These are phyloP conservation scores for Isoperla grammatica DNA, from an alignment of 2,888 invertebrate genomes.

Conservation along the genomic window DNA sequence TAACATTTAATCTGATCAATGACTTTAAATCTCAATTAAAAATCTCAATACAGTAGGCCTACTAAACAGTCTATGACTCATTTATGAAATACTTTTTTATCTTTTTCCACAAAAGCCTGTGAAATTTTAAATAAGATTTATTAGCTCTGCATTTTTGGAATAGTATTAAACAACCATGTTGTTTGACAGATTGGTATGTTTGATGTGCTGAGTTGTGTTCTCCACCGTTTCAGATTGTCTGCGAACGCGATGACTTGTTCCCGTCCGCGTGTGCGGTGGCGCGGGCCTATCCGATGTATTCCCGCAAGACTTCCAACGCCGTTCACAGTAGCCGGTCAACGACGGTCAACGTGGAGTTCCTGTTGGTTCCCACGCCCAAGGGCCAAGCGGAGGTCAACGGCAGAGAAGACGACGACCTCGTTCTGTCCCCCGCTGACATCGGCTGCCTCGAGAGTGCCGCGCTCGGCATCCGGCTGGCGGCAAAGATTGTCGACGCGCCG, in stretches of 20 bases:
- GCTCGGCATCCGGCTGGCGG: constrained; percentile 63
- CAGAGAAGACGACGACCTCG: constrained; percentile 30
- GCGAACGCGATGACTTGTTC: constrained; percentile 68
- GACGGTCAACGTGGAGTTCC: constrained; percentile 52
- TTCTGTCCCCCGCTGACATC: constrained; percentile 49
- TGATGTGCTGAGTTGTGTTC: no score
- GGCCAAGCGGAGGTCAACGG: constrained; percentile 26
- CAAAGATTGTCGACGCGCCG: constrained; percentile 78
- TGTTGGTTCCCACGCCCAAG: constrained; percentile 40
- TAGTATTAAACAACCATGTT: no score
- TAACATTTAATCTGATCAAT: no score
- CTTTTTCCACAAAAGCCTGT: no score
- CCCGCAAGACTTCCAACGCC: constrained; percentile 45
- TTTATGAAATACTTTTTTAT: no score
- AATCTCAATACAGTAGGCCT: no score
- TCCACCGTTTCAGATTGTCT: constrained; percentile 55
- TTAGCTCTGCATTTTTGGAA: no score
- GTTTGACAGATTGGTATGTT: no score
- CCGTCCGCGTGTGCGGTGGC: constrained; percentile 78
- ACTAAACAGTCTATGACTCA: no score
- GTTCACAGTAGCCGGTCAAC: constrained; percentile 24
- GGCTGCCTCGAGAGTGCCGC: constrained; percentile 53
- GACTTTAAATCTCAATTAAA: no score
- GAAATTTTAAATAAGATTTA: no score
- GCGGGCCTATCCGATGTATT: constrained; percentile 71